These are phyloP conservation scores for Vicugna pacos DNA, from an alignment of 2,113 vertebrate genomes.

Conservation along the genomic window DNA sequence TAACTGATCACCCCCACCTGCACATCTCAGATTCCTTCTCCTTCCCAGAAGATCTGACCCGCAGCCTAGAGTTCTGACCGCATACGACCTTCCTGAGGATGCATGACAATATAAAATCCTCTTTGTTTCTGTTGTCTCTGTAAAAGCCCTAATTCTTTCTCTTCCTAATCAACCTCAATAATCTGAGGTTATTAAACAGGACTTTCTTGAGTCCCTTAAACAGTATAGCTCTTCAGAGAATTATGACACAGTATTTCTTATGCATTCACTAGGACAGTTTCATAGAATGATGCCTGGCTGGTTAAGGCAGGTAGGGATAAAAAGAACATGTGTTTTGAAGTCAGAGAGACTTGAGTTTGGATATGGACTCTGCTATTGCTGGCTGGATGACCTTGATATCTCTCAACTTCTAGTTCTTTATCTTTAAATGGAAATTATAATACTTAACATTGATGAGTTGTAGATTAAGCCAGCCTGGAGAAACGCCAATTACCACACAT, in stretches of 20 bases:
- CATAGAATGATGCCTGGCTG: neutral
- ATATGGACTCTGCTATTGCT: constrained; percentile 18
- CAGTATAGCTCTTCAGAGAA: constrained; percentile 1
- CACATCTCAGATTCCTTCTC: neutral
- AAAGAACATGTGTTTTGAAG: neutral
- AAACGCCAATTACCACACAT: neutral
- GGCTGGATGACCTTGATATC: neutral
- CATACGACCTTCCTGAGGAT: neutral
- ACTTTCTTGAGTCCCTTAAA: neutral
- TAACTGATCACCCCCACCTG: neutral
- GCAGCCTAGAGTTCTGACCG: neutral
- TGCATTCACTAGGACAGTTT: neutral
- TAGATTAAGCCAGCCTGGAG: neutral
- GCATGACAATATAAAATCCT: neutral
- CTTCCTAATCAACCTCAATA: constrained; percentile 30
- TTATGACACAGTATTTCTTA: neutral
- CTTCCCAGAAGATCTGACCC: neutral
- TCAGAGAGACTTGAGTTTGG: neutral
- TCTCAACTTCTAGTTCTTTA: neutral
- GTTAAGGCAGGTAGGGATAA: neutral
- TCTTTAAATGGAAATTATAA: neutral
- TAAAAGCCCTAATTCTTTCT: neutral
- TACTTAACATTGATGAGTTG: neutral
- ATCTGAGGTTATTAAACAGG: neutral
- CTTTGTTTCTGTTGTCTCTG: neutral